Percentiles rank a stretch among this genome's conserved stretches.
phyloP scores from a whole-genome alignment of 2,113 vertebrate genomes.

The Spheniscus mendiculus region DNA sequence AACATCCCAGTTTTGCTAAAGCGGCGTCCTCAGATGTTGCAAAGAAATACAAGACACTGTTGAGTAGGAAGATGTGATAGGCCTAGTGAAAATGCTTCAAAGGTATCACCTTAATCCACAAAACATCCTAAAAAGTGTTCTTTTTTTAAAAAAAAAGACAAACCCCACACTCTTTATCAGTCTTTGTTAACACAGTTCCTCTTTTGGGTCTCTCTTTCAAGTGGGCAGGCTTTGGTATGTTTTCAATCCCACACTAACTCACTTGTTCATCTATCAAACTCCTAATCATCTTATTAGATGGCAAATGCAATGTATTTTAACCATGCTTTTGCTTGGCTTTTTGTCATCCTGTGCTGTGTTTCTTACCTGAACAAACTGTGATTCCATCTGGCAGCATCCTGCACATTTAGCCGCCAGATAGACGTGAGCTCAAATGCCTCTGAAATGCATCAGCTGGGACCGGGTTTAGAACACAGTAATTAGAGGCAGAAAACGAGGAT shows the following conservation, averaged over 20 bases:
- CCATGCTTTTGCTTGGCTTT: not conserved
- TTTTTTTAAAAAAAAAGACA: not conserved
- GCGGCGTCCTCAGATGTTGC: not conserved
- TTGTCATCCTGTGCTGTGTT: not conserved
- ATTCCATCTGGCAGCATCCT: not conserved
- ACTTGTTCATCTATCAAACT: not conserved
- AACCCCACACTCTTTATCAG: not conserved
- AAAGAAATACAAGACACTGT: not conserved
- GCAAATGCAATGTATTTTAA: not conserved
- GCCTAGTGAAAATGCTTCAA: not conserved
- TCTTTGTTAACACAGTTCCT: not conserved
- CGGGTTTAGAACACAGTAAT: constrained; percentile 34
- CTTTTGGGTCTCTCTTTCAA: not conserved
- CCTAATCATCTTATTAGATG: not conserved
- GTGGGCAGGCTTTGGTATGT: not conserved
- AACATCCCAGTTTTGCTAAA: not conserved
- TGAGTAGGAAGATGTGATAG: not conserved
- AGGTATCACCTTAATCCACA: not conserved
- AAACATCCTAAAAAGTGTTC: not conserved
- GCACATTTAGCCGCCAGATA: not conserved
- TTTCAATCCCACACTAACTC: not conserved
- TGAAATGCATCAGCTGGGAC: constrained; percentile 27
- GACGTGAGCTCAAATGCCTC: not conserved
- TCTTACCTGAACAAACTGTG: not conserved
- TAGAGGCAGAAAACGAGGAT: constrained; percentile 57